phyloP scores from a whole-genome alignment of 1,140 invertebrate genomes.

The Drosophila fuyamai region DNA sequence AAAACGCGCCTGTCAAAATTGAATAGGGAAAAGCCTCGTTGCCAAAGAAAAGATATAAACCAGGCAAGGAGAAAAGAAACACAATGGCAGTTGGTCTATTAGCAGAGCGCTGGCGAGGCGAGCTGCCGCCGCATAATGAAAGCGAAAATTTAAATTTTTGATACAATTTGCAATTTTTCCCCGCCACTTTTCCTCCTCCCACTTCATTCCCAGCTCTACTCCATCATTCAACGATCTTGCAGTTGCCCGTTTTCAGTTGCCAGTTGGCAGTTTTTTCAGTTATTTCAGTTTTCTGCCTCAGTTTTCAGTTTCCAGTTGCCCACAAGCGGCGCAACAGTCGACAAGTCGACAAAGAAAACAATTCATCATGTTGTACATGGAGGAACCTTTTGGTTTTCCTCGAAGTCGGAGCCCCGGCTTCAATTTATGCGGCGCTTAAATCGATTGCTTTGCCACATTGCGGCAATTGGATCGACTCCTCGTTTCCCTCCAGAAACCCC shows the following conservation, averaged over 20 bases:
- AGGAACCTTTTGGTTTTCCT: conserved; percentile 68
- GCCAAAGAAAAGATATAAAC: conserved; percentile 25
- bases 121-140: conserved; percentile 71
- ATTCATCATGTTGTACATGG: conserved; percentile 79
- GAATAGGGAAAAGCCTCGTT: conserved; percentile 73
- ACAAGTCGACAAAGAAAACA: conserved; percentile 81
- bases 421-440: conserved; percentile 82
- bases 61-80: conserved; percentile 45
- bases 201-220: conserved; percentile 59
- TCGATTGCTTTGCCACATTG: conserved; percentile 81
- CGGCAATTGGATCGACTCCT: conserved; percentile 62
- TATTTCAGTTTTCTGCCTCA: conserved; percentile 6
- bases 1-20: conserved; percentile 80
- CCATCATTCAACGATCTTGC: conserved; percentile 44
- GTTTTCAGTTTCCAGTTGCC: conserved; percentile 35
- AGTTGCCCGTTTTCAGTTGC: conserved; percentile 17
- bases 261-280: conserved; percentile 45
- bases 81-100: conserved; percentile 74
- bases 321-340: conserved; percentile 57
- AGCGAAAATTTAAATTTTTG: conserved; percentile 82
- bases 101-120: conserved; percentile 51
- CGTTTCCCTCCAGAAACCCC: conserved; percentile 17
- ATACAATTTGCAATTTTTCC: conserved; percentile 79
- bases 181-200: conserved; percentile 15
- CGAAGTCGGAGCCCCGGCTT: conserved; percentile 36